These are phyloP conservation scores for Dinoponera quadriceps DNA, from an alignment of 1,140 invertebrate genomes.

Conservation along the genomic window DNA sequence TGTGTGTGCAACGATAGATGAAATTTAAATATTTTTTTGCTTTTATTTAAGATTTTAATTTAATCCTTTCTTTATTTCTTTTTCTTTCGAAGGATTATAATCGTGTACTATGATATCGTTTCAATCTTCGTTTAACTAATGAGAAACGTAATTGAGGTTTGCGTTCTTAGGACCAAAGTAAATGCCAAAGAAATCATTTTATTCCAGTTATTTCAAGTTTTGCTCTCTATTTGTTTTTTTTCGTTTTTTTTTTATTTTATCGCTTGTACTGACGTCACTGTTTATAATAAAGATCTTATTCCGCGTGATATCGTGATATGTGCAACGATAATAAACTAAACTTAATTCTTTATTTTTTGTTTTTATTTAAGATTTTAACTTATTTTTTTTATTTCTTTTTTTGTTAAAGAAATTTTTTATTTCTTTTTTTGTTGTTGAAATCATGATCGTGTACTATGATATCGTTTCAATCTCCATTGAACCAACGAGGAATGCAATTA, in stretches of 20 bases:
- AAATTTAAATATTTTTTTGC: background rate
- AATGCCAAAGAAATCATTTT: constrained; percentile 37
- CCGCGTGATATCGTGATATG: background rate
- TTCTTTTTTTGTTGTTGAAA: background rate
- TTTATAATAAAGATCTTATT: constrained; percentile 10
- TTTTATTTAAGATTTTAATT: constrained; percentile 3
- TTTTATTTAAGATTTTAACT: background rate
- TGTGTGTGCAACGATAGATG: background rate
- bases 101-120: background rate
- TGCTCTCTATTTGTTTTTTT: constrained; percentile 2
- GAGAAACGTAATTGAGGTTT: background rate
- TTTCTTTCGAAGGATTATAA: background rate
- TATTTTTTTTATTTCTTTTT: background rate
- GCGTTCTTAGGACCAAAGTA: constrained; percentile 6
- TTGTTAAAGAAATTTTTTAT: background rate
- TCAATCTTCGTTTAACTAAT: background rate
- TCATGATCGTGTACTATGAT: background rate
- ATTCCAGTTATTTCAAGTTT: background rate
- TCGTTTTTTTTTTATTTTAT: background rate
- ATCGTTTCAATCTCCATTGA: background rate
- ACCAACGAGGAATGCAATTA: background rate
- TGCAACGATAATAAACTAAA: background rate
- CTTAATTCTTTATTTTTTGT: background rate
- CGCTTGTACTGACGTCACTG: background rate
- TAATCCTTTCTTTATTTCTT: background rate